Evolutionary conservation across 2,888 invertebrate genomes (phyloP), one percentile per base, ranked within the genome.

Genomic region (Philhelius pedissequus): DNA sequence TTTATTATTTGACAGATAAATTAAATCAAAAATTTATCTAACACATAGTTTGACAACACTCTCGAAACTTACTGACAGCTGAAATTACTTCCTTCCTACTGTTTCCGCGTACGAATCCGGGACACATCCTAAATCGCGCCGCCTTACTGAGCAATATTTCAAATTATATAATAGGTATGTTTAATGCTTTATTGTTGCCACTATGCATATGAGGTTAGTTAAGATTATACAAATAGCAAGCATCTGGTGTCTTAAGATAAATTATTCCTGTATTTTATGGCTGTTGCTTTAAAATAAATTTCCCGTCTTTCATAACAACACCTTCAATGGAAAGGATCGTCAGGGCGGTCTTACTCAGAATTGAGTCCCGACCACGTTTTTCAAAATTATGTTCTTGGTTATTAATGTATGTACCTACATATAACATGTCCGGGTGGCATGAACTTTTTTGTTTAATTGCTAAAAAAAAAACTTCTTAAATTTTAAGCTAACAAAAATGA

Each of bases 261-360:
- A 60, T 74, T 68, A 74, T 74, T 32, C 32, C 11, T 68, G 50
- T 50, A 74, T 69, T 69, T 75, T 62, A 62, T 75, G 54, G 56
- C 62, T 75, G 75, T 75, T 75, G 75, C 62, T 62, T 48, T 48
- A 38, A 62, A 79, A 68, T 68, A 80, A n/a, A 62, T 62, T 69
- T 52, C 45, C 9, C 60, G 35, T 11, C 8, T 25, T 50, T 25
- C 50, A 25, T 25, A 35, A 18, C n/a, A 30, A 9, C 13, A 15
- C 11, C 22, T 38, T 7, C 8, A 13, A 20, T 11, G 7, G 30
- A 50, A 60, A 22, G 48, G 15, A 58, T 58, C n/a, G 8, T 35
- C n/a, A 9, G 38, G 25, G 15, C 35, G 22, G n/a, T 50, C 15
- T 3, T 25, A n/a, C 15, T 3, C n/a, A 27, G 13, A 20, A 2